Base-by-base conservation (phyloP, 2,797 vertebrate species). In the Pipistrellus pipistrellus region DNA sequence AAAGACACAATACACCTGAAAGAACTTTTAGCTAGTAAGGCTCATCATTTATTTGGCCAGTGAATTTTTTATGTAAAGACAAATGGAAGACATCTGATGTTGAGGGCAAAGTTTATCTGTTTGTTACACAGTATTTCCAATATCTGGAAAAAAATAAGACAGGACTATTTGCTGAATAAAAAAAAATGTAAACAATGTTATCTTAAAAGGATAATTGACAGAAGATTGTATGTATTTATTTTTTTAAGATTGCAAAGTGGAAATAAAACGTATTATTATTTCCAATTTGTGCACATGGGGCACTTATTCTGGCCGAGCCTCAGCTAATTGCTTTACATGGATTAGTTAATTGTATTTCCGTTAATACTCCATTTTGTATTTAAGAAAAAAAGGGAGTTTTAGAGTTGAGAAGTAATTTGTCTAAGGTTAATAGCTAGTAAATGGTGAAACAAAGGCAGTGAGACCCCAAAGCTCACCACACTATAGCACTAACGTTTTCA, bases 331-430 rank as follows among this genome's bases (percentile, higher is more conserved):
- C n/a, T 87, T 82, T 93, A 87, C 11, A n/a, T 77, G 46, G 30
- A 92, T 82, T 95, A 66, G 82, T 85, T 82, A 81, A 80, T 81
- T 96, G 62, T 81, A 90, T 90, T 92, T 96, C 69, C 23, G 30
- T 88, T 90, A 95, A 72, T 92, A 89, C 21, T 4, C 9, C 51
- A 90, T 85, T 92, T 92, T 90, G 44, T 12, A 44, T 46, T 93
- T 85, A 62, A 87, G 8, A 64, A 64, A 71, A 84, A 25, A 48
- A n/a, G 2, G 11, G 25, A 20, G 2, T 62, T 81, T 71, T 81
- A 81, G 10, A 93, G 25, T 76, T 88, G 25, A 35, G 82, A 71
- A 55, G 20, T 72, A 32, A 96, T 94, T 91, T 85, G 27, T 53
- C 20, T 35, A 48, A 90, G 55, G 41, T 88, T 23, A 80, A 14